A percentile compares a stretch with the other conserved stretches of the same genome.
phyloP scores from a whole-genome alignment of 2,113 vertebrate genomes.

The Pygathrix nemaeus region DNA sequence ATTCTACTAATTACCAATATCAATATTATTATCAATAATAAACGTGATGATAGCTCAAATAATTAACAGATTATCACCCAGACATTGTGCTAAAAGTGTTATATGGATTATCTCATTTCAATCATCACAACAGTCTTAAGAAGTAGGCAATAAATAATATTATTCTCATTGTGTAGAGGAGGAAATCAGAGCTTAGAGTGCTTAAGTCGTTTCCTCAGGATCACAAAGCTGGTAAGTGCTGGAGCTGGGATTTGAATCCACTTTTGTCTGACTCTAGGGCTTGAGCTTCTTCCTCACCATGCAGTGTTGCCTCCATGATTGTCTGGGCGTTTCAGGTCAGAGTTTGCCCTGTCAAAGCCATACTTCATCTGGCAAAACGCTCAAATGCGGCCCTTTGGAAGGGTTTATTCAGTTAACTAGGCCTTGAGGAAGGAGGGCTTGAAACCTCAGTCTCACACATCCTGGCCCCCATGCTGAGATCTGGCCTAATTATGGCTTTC shows the following conservation, averaged over 20 bases:
- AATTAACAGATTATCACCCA: background rate
- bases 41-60: background rate
- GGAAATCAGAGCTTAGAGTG: background rate
- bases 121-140: background rate
- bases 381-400: background rate
- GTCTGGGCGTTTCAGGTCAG: background rate
- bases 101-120: background rate
- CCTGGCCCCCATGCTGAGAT: slow-evolving; percentile 25
- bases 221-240: background rate
- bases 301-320: rapidly evolving
- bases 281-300: background rate
- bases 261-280: background rate
- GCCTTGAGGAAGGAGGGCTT: background rate
- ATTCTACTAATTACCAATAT: background rate
- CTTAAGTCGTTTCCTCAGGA: background rate
- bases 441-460: background rate
- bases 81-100: background rate
- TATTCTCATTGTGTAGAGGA: background rate
- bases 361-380: slow-evolving; percentile 3
- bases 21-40: background rate
- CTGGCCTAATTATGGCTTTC: slow-evolving; percentile 41
- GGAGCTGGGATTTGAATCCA: background rate
- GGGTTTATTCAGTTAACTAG: slow-evolving; percentile 24
- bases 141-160: background rate
- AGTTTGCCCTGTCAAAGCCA: background rate